Evolutionary conservation across 2,888 invertebrate species (phyloP).

Genomic region (Philaethria dido): DNA sequence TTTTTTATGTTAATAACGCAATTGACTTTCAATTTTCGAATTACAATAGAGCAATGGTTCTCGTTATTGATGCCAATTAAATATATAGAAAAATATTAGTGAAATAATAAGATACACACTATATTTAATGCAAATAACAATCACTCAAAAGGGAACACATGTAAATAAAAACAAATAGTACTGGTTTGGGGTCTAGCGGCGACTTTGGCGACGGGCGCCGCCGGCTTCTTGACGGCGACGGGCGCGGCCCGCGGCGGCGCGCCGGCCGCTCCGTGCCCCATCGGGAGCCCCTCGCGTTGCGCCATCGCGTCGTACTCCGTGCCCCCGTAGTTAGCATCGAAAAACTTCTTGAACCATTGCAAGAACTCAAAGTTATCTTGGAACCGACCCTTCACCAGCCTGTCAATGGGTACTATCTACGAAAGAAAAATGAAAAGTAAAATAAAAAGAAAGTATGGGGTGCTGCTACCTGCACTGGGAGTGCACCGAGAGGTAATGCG

Average conservation of each 20-base stretch:
- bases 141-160: slow-evolving; percentile 39
- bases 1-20: slow-evolving; percentile 2
- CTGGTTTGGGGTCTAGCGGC: slow-evolving; percentile 86
- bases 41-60: slow-evolving; percentile 29
- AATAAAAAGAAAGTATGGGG: slow-evolving; percentile 60
- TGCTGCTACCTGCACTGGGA: slow-evolving; percentile 54
- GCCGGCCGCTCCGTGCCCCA: slow-evolving; percentile 90
- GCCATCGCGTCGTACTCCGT: slow-evolving; percentile 95
- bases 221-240: slow-evolving; percentile 69
- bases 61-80: slow-evolving; percentile 5
- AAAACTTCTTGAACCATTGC: slow-evolving; percentile 99
- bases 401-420: slow-evolving; percentile 96
- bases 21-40: background rate
- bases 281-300: slow-evolving; percentile 92
- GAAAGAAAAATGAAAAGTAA: slow-evolving; percentile 75
- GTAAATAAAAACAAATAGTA: slow-evolving; percentile 70
- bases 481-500: slow-evolving; percentile 20
- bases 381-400: slow-evolving; percentile 98
- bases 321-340: slow-evolving; percentile 99
- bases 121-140: slow-evolving; percentile 4
- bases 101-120: slow-evolving; percentile 16
- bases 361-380: slow-evolving; percentile 99
- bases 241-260: slow-evolving; percentile 80
- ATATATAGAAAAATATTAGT: slow-evolving; percentile 24
- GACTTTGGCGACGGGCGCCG: slow-evolving; percentile 82